Conservation (phyloP, 2,113 vertebrate species). For the Arenaria interpres region DNA sequence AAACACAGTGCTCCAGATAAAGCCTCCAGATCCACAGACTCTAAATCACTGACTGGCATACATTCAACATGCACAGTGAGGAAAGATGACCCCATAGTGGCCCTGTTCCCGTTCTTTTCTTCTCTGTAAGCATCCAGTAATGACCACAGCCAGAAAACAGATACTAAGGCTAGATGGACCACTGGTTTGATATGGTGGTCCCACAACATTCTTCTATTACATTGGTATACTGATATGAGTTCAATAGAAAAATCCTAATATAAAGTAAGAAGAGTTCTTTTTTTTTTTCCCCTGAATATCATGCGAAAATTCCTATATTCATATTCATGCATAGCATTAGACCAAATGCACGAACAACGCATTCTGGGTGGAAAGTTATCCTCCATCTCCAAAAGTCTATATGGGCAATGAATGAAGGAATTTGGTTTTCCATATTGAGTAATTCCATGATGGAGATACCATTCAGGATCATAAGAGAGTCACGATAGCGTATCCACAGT, state of each 20-base stretch:
- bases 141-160: background rate
- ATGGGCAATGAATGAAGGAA: background rate
- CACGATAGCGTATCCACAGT: background rate
- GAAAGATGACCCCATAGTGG: background rate
- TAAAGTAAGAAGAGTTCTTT: background rate
- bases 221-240: background rate
- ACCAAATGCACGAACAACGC: background rate
- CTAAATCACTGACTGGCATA: slow-evolving; percentile 4
- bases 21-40: background rate
- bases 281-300: background rate
- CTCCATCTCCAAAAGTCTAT: background rate
- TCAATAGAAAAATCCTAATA: background rate
- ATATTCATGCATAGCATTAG: background rate
- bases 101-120: background rate
- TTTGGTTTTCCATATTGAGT: background rate
- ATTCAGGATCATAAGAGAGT: background rate
- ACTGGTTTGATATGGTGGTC: background rate
- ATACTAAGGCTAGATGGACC: background rate
- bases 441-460: background rate
- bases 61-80: background rate
- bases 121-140: background rate
- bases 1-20: background rate
- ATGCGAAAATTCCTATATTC: background rate
- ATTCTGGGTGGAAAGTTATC: background rate
- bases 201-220: background rate